Conservation (phyloP, 2,797 vertebrate species). For the Manis javanica region DNA sequence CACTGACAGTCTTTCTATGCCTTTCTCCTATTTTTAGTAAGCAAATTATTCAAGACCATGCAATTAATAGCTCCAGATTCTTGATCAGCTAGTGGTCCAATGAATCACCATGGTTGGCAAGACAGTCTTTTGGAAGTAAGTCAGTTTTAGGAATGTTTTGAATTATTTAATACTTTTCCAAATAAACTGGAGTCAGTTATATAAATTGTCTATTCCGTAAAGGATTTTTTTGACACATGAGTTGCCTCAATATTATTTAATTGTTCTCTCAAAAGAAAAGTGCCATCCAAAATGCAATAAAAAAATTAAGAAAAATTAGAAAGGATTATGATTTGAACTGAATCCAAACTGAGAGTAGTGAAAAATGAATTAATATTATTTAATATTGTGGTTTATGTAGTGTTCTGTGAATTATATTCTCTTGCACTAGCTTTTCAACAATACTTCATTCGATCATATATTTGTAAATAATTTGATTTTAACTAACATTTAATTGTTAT, state of each 20-base stretch:
- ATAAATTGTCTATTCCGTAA: neutral
- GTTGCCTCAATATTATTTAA: neutral
- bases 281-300: neutral
- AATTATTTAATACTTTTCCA: neutral
- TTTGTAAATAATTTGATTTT: neutral
- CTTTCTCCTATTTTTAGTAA: neutral
- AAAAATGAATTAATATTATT: neutral
- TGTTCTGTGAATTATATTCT: neutral
- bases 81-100: neutral
- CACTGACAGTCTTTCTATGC: neutral
- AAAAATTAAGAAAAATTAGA: neutral
- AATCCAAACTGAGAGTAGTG: neutral
- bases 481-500: neutral
- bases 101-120: neutral
- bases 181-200: neutral
- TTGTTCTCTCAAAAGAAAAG: neutral
- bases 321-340: neutral
- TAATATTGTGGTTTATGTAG: neutral
- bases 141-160: neutral
- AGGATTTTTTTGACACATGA: neutral
- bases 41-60: neutral
- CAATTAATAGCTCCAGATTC: neutral
- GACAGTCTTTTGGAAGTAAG: neutral
- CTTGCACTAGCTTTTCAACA: neutral
- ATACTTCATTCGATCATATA: neutral